Percentiles rank a stretch among this genome's conserved stretches.
phyloP scores from a whole-genome alignment of 2,888 invertebrate genomes.

The Abrostola tripartita region DNA sequence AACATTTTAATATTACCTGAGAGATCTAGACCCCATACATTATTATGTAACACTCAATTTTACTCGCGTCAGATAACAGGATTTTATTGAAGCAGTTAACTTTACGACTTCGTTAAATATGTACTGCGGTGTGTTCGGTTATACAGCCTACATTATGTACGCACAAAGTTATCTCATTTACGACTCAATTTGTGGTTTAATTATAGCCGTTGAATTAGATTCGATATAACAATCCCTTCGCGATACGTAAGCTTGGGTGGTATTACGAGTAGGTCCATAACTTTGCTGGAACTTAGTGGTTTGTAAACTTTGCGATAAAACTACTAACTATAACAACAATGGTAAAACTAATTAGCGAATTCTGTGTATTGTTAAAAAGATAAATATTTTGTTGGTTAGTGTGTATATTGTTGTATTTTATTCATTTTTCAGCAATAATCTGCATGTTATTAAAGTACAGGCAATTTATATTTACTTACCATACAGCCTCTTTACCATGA shows the following conservation, averaged over 20 bases:
- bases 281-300: constrained; percentile 8
- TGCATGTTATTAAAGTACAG: too few relatives aligned
- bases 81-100: constrained; percentile 74
- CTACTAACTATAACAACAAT: not conserved
- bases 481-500: too few relatives aligned
- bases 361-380: too few relatives aligned
- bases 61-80: constrained; percentile 72
- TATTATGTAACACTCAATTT: constrained; percentile 69
- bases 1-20: not conserved
- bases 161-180: constrained; percentile 56
- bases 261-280: constrained; percentile 7
- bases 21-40: constrained; percentile 63
- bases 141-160: constrained; percentile 26
- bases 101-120: constrained; percentile 72
- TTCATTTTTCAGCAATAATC: too few relatives aligned
- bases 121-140: constrained; percentile 47
- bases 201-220: constrained; percentile 47
- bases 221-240: constrained; percentile 33
- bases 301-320: not conserved
- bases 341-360: too few relatives aligned
- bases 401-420: too few relatives aligned
- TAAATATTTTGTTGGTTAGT: too few relatives aligned
- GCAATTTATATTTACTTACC: too few relatives aligned
- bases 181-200: constrained; percentile 54
- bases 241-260: constrained; percentile 18